Conservation (phyloP, 1,140 invertebrate genomes). For the Pissodes strobi region DNA sequence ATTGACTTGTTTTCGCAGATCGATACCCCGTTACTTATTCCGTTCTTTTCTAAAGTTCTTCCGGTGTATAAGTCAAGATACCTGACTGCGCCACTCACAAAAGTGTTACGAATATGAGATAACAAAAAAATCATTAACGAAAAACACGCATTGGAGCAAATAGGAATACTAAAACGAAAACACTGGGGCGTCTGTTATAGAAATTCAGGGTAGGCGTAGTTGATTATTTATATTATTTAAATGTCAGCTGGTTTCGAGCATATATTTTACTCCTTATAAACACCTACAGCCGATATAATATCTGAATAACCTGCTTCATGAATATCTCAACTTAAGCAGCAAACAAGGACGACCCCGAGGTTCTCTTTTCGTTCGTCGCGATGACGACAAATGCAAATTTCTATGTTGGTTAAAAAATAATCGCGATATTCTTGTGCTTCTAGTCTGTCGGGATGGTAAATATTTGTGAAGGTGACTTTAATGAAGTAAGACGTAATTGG, state of each 20-base stretch:
- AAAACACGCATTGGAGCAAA: too few relatives aligned
- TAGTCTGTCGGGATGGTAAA: slow-evolving; percentile 17
- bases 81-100: too few relatives aligned
- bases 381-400: slow-evolving; percentile 39
- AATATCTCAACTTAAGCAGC: slow-evolving; percentile 12
- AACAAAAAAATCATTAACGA: too few relatives aligned
- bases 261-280: slow-evolving; percentile 43
- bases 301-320: slow-evolving; percentile 40
- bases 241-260: slow-evolving; percentile 42
- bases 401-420: slow-evolving; percentile 30
- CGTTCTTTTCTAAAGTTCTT: too few relatives aligned
- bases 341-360: slow-evolving; percentile 26
- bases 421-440: slow-evolving; percentile 33
- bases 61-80: too few relatives aligned
- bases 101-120: too few relatives aligned
- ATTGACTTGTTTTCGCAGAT: too few relatives aligned
- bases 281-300: slow-evolving; percentile 40
- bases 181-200: slow-evolving; percentile 32
- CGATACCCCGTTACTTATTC: too few relatives aligned
- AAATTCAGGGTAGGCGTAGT: slow-evolving; percentile 37
- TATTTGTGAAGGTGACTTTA: slow-evolving; percentile 35
- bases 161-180: slow-evolving; percentile 2
- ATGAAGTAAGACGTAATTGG: slow-evolving; percentile 11
- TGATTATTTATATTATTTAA: slow-evolving; percentile 44
- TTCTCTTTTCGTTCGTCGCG: slow-evolving; percentile 23